phyloP scores from a whole-genome alignment of 2,797 vertebrate genomes.

The Phaenicophaeus curvirostris region DNA sequence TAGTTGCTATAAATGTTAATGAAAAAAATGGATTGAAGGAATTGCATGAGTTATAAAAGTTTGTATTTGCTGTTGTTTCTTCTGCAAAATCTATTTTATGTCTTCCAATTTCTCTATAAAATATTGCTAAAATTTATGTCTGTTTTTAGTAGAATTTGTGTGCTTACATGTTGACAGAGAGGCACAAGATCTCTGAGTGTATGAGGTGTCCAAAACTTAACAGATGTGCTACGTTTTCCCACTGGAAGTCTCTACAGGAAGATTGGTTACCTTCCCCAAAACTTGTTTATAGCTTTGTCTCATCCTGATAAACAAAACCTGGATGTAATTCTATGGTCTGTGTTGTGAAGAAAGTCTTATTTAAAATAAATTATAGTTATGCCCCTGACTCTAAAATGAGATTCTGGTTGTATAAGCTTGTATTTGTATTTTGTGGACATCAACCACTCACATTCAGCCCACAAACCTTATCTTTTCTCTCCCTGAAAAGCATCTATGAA shows the following conservation, averaged over 20 bases:
- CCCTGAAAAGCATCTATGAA: not conserved
- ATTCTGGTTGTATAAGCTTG: not conserved
- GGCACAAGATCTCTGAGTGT: not conserved
- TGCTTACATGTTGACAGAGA: not conserved
- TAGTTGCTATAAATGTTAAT: conserved; percentile 3
- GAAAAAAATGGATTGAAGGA: not conserved
- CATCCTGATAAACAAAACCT: not conserved
- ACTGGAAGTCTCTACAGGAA: not conserved
- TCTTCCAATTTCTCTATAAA: not conserved
- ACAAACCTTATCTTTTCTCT: not conserved
- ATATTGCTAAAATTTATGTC: not conserved
- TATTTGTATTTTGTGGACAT: not conserved
- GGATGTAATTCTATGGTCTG: not conserved
- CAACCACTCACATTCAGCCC: not conserved
- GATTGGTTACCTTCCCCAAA: not conserved
- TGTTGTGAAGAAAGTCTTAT: not conserved
- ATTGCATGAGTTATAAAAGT: not conserved
- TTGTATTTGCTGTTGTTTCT: not conserved
- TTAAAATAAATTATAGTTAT: not conserved
- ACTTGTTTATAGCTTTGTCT: not conserved
- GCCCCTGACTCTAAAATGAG: not conserved
- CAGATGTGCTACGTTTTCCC: not conserved
- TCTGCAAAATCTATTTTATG: not conserved
- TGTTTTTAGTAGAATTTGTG: not conserved
- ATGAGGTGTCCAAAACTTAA: not conserved